Evolutionary conservation across 2,888 invertebrate genomes (phyloP).

Genomic region (Petrophora chlorosata): DNA sequence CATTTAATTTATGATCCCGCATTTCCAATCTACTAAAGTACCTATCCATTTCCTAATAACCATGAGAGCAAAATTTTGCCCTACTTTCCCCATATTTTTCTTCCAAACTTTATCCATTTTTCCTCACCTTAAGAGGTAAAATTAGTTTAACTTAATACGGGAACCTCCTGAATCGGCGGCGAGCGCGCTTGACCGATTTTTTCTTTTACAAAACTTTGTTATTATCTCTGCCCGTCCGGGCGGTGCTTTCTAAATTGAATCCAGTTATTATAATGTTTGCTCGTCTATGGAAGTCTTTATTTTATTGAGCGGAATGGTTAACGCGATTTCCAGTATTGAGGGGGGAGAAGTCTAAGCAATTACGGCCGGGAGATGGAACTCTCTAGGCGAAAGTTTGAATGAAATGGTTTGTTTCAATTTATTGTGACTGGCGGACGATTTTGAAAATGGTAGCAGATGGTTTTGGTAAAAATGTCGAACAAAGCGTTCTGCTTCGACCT

Average conservation of each 20-base stretch:
- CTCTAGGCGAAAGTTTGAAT: constrained; percentile 2
- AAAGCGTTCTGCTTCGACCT: too few species aligned
- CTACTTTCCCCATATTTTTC: constrained; percentile 23
- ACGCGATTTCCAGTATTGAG: constrained; percentile 30
- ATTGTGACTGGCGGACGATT: neutral
- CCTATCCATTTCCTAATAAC: constrained; percentile 26
- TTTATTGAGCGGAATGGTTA: constrained; percentile 43
- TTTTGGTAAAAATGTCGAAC: too few species aligned
- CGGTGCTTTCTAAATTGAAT: constrained; percentile 53
- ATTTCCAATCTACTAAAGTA: constrained; percentile 20
- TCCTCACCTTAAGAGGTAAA: constrained; percentile 13
- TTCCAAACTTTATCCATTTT: constrained; percentile 23
- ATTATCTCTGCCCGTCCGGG: constrained; percentile 40
- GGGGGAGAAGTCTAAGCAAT: constrained; percentile 20
- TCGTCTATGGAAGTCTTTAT: constrained; percentile 50
- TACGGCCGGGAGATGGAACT: neutral
- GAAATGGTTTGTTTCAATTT: constrained; percentile 4
- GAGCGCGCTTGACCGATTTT: constrained; percentile 26
- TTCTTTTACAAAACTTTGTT: constrained; percentile 40
- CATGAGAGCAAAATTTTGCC: constrained; percentile 22
- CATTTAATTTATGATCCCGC: constrained; percentile 15
- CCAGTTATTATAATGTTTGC: constrained; percentile 57
- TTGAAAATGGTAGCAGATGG: too few species aligned
- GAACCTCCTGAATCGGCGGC: constrained; percentile 3
- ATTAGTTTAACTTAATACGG: constrained; percentile 26